Conservation (phyloP, 1,140 invertebrate species). For the Chelonus insularis region DNA sequence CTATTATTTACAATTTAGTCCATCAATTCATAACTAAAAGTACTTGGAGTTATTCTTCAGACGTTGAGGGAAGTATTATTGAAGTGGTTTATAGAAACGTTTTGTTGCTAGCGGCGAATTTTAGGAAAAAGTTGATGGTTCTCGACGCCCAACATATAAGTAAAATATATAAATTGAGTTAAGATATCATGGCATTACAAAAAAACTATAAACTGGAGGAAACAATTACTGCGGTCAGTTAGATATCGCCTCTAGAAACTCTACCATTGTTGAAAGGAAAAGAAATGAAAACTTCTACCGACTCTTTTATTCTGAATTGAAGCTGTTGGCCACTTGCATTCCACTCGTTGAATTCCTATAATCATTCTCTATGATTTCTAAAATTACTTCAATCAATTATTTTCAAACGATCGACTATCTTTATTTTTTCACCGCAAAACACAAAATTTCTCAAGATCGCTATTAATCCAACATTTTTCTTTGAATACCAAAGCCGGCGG, state of each 20-base stretch:
- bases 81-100: too few species aligned
- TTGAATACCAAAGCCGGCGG: not conserved
- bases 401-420: not conserved
- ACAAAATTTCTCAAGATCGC: slow-evolving; percentile 6
- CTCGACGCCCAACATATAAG: slow-evolving; percentile 36
- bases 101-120: too few species aligned
- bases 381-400: slow-evolving; percentile 32
- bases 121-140: too few species aligned
- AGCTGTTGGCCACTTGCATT: slow-evolving; percentile 14
- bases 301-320: too few species aligned
- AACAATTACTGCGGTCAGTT: slow-evolving; percentile 48
- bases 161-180: slow-evolving; percentile 46
- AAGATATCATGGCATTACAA: slow-evolving; percentile 51
- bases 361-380: slow-evolving; percentile 24
- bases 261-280: too few species aligned
- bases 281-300: too few species aligned
- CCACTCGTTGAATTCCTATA: slow-evolving; percentile 25
- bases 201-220: slow-evolving; percentile 54
- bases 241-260: too few species aligned
- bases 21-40: too few species aligned
- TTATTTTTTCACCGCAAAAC: not conserved
- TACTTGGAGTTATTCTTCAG: too few species aligned
- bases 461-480: not conserved
- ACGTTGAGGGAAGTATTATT: too few species aligned
- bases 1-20: too few species aligned